Evolutionary conservation across 1,140 invertebrate genomes (phyloP).

Genomic region (Galendromus occidentalis): DNA sequence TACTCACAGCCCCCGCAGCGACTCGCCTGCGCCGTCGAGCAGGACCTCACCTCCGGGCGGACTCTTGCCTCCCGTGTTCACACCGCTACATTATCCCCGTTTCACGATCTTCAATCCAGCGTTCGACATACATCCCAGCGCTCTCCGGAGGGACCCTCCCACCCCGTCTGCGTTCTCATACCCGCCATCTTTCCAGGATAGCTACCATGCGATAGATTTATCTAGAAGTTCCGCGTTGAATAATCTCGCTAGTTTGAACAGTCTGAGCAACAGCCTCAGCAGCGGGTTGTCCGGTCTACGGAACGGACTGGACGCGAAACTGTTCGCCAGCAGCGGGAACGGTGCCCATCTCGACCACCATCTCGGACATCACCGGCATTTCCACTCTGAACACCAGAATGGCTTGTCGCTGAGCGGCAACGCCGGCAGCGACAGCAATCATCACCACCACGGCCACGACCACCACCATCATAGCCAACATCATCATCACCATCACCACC

Average conservation of each 20-base stretch:
- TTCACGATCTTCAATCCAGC: slow-evolving; percentile 8
- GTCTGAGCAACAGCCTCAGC: not conserved
- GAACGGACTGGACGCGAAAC: not conserved
- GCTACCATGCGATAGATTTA: not conserved
- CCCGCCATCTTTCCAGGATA: not conserved
- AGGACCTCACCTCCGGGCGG: not conserved
- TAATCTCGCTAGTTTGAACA: not conserved
- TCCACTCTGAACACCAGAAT: too few species aligned
- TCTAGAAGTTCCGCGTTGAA: not conserved
- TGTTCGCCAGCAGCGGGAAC: not conserved
- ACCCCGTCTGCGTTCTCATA: not conserved
- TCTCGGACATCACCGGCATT: too few species aligned
- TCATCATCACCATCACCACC: not conserved
- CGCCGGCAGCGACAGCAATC: not conserved
- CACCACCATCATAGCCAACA: not conserved
- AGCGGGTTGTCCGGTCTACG: not conserved
- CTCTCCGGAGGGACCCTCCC: not conserved
- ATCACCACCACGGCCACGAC: not conserved
- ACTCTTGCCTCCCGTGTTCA: not conserved
- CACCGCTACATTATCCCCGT: slow-evolving; percentile 6
- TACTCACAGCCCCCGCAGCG: not conserved
- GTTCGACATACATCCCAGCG: slow-evolving; percentile 5
- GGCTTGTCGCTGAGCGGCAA: not conserved
- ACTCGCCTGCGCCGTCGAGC: not conserved
- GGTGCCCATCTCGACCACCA: not conserved